Evolutionary conservation across 2,797 vertebrate genomes (phyloP).

Genomic region (Sebastolobus alascanus): DNA sequence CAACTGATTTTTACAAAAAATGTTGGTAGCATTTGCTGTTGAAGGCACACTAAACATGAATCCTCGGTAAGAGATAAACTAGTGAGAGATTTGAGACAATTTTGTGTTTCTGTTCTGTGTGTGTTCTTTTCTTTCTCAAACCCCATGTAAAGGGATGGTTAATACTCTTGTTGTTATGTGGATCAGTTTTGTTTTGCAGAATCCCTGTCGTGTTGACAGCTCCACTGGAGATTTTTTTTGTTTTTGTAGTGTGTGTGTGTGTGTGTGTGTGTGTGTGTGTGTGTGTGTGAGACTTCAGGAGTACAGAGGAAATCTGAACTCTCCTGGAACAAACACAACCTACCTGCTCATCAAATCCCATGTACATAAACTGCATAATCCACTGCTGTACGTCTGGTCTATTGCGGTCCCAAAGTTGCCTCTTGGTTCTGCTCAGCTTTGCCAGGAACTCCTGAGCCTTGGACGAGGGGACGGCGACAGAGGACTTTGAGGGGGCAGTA

Average conservation of each 20-base stretch:
- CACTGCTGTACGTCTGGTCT: slow-evolving; percentile 93
- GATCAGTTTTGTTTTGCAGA: background rate
- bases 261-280: background rate
- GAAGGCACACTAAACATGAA: background rate
- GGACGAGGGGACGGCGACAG: slow-evolving; percentile 84
- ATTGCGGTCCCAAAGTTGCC: slow-evolving; percentile 92
- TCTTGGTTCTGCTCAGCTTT: slow-evolving; percentile 85
- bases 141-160: background rate
- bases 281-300: background rate
- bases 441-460: slow-evolving; percentile 91
- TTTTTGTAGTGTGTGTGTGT: background rate
- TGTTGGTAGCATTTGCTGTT: background rate
- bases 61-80: background rate
- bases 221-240: background rate
- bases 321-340: slow-evolving; percentile 39
- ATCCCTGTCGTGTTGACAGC: too few species aligned
- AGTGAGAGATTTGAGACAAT: too few species aligned
- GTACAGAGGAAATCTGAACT: background rate
- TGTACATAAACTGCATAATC: slow-evolving; percentile 94
- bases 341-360: slow-evolving; percentile 94
- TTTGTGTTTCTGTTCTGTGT: too few species aligned
- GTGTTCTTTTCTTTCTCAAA: background rate
- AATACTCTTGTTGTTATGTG: background rate
- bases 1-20: background rate
- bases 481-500: slow-evolving; percentile 48